Base-by-base conservation (phyloP, 2,113 vertebrate species). In the Paraplagusia blochii region DNA sequence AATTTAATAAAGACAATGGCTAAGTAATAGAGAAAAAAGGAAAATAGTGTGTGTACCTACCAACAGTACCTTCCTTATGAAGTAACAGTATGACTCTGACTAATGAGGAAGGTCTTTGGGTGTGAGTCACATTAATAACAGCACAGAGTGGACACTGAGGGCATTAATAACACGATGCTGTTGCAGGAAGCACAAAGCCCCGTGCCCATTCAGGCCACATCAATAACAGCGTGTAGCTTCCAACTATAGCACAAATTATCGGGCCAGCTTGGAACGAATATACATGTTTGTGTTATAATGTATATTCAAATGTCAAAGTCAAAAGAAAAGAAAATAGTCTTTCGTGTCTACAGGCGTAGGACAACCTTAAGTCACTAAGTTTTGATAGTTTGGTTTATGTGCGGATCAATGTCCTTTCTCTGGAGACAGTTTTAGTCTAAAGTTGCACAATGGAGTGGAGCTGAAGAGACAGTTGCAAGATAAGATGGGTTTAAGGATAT, bases 71-170 rank as follows among this genome's bases (percentile, higher is more conserved):
- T 65, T 53, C 64, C 53, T 14, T 61, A 29, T 72, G 68, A 74
- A 7, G 44, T 35, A 52, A 17, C 64, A 67, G 62, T 69, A 59
- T 5, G 62, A 85, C 82, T 77, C 86, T 86, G 85, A 90, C 86
- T 89, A 89, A 90, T 89, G 81, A 77, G 62, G 84, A 80, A 84
- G 66, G 76, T 83, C 82, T 68, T 74, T 87, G 84, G 69, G 85
- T 85, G 84, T 83, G 76, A 85, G 75, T 84, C 82, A 72, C 87
- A 90, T 90, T 88, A 90, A 90, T 88, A 90, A 89, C 79, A 33
- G 61, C 74, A 74, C 59, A 63, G 76, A 81, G 78, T 85, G 79
- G 77, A 70, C 79, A 74, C 66, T 52, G 71, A 63, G 72, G 73
- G 79, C 75, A 85, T 85, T 84, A 85, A 85, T 87, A 82, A 84